Evolutionary conservation across 2,113 vertebrate genomes (phyloP), one percentile per base, ranked within the genome.

Genomic region (Caranx melampygus): DNA sequence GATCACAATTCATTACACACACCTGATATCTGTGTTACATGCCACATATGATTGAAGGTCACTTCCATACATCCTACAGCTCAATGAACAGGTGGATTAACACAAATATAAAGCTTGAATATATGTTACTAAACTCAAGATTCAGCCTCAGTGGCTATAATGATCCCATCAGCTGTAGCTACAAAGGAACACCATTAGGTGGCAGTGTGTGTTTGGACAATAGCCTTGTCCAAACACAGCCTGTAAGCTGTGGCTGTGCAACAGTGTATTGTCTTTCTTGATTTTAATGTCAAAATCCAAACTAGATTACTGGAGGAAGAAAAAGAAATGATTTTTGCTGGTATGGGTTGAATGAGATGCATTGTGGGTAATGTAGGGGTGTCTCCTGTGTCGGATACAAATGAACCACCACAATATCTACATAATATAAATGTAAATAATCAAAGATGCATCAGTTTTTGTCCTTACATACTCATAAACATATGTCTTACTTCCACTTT

Each of bases 151-250:
- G n/a, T 11, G 4, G 1, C 3, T 31, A 26, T 20, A 60, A 3
- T 44, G n/a, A 33, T 3, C 16, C 13, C 4, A 18, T 45, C 35
- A 61, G n/a, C 13, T 86, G 85, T 42, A 71, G 13, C 20, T 83
- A 37, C 47, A 76, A 5, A 62, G 8, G 69, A 33, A 42, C n/a
- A 72, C 83, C 89, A 84, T 15, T 42, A 81, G 91, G 82, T 60
- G 91, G 88, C 85, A 79, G 82, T 65, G 67, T 33, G 21, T 21
- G 13, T 54, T 54, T 42, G 44, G 47, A 75, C 14, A 58, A 61
- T 34, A 45, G 20, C 10, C 7, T 18, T 21, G 35, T 13, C 62
- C n/a, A n/a, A n/a, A n/a, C n/a, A n/a, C n/a, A 21, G 15, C 4
- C 55, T 42, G 67, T 6, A 35, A 31, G 31, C 2, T n/a, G 44